Base-by-base conservation (phyloP, 2,797 vertebrate genomes). In the Discoglossus pictus region DNA sequence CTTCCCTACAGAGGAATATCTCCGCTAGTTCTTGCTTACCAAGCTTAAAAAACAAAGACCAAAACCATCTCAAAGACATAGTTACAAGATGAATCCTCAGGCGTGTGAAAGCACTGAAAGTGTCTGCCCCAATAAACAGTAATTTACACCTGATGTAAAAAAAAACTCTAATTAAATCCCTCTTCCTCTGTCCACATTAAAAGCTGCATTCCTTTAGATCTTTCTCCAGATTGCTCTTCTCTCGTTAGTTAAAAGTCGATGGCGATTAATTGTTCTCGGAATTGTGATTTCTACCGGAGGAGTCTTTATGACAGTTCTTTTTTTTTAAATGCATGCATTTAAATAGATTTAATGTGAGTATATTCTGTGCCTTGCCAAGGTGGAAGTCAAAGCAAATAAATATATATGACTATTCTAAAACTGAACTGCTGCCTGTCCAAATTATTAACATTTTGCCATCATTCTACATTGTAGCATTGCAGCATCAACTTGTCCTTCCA, bases 261-360 rank as follows among this genome's bases (percentile, higher is more conserved):
- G 31, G 17, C 2, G 25, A 52, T 52, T 52, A 34, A 54, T 54
- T 54, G 51, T 54, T 54, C 51, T 38, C 31, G 17, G 51, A 54
- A 54, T 4, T 36, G 51, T 12, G 17, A 21, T 54, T 38, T 54
- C 17, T 18, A 18, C 17, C 11, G 6, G 20, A 13, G 46, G 21
- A 24, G 5, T 4, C 13, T 25, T 2, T 25, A 25, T 48, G 20
- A 25, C 46, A 24, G 23, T 48, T n/a, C n/a, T n/a, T n/a, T n/a
- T n/a, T n/a, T n/a, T 48, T 24, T 12, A 3, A 48, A 48, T n/a
- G 12, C 7, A 25, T 25, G 24, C 12, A 48, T 48, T 24, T 24
- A 48, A 48, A 48, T n/a, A 25, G 20, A 48, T 11, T 48, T 48
- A 48, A 48, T 48, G 21, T 25, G 13, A 2, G 8, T 48, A 12